phyloP scores from a whole-genome alignment of 2,888 invertebrate species.

The Chymomyza amoena region DNA sequence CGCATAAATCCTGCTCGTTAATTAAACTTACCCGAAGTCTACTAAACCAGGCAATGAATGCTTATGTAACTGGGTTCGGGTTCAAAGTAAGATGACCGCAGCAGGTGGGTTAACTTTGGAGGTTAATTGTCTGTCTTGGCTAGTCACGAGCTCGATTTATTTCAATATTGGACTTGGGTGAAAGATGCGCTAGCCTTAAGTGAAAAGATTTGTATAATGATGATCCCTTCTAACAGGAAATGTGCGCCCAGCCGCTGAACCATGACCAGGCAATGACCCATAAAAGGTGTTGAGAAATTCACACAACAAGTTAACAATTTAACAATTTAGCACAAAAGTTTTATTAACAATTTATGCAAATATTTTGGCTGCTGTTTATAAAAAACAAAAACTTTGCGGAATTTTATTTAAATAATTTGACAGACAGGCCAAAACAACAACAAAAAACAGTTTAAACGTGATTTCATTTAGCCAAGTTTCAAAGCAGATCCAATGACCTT shows the following conservation, averaged over 20 bases:
- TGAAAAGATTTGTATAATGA: constrained; percentile 14
- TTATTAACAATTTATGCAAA: not conserved
- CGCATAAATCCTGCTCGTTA: constrained; percentile 47
- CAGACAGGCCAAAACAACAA: not conserved
- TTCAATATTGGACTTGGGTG: constrained; percentile 37
- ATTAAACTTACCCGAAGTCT: constrained; percentile 27
- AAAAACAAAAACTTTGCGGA: not conserved
- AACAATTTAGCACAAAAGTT: not conserved
- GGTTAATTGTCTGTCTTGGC: constrained; percentile 63
- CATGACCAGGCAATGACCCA: not conserved
- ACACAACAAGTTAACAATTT: not conserved
- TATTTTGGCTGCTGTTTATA: not conserved
- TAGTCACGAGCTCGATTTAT: constrained; percentile 62
- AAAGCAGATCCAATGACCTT: not conserved
- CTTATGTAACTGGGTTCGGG: constrained; percentile 51
- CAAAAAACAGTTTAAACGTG: not conserved
- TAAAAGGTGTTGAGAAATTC: not conserved
- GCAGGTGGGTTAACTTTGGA: constrained; percentile 53
- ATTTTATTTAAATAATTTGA: not conserved
- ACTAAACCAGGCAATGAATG: constrained; percentile 8
- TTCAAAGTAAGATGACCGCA: constrained; percentile 44
- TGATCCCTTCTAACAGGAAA: constrained; percentile 69
- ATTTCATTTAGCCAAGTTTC: not conserved
- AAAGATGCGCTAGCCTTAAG: constrained; percentile 19
- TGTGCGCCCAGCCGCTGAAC: constrained; percentile 41